phyloP scores from a whole-genome alignment of 2,888 invertebrate genomes.

The Microctonus hyperodae region DNA sequence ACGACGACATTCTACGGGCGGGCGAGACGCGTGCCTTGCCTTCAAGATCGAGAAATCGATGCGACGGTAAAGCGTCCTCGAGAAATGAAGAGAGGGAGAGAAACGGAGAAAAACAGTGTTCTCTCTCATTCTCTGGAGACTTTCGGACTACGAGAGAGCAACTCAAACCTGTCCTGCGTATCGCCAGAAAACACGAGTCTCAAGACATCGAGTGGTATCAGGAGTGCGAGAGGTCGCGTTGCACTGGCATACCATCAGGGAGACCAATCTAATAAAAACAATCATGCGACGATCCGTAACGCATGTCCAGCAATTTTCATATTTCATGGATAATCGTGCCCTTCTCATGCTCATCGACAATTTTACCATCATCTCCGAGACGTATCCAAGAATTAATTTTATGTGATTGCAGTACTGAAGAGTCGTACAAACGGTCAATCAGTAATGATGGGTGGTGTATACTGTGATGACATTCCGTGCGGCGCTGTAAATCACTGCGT shows the following conservation, averaged over 20 bases:
- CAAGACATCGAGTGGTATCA: constrained; percentile 30
- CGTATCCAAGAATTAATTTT: constrained; percentile 39
- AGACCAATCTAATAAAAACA: constrained; percentile 13
- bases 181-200: constrained; percentile 43
- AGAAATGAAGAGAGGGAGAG: constrained; percentile 26
- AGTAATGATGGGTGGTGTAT: constrained; percentile 40
- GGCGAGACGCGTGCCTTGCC: constrained; percentile 62
- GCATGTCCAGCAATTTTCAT: constrained; percentile 19
- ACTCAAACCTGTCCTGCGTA: constrained; percentile 38
- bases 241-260: constrained; percentile 32
- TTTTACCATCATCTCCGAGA: constrained; percentile 52
- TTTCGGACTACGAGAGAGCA: constrained; percentile 35
- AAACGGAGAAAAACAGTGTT: constrained; percentile 30
- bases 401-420: constrained; percentile 30
- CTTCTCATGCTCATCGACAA: constrained; percentile 24
- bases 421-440: constrained; percentile 51
- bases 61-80: constrained; percentile 37
- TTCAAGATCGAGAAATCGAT: constrained; percentile 58
- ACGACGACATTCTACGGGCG: constrained; percentile 61
- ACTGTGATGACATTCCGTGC: constrained; percentile 39
- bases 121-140: constrained; percentile 37
- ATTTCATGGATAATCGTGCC: neutral
- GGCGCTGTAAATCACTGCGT: constrained; percentile 52
- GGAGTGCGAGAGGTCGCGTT: constrained; percentile 40
- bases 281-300: constrained; percentile 22